Base-by-base conservation (phyloP, 2,797 vertebrate species). In the Molossus alvarezi region DNA sequence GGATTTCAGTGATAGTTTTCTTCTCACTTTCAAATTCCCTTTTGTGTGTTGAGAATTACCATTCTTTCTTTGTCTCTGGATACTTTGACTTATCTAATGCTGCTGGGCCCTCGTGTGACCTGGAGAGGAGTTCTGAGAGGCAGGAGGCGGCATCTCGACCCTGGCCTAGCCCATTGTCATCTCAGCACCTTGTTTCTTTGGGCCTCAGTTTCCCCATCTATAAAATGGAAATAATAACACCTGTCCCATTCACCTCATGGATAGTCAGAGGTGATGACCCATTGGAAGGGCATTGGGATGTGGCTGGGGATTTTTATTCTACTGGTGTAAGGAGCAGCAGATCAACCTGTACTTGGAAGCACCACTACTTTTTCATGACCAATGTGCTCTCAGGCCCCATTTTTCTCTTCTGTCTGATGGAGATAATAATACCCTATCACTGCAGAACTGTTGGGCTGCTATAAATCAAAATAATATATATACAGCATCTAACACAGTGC, bases 11-110 rank as follows among this genome's bases (percentile, higher is more conserved):
- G 57, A 76, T 25, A 9, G 9, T 6, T 94, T 67, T 60, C 55
- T 91, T 93, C 29, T 57, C 71, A 10, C 27, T 86, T 85, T 91
- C 37, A 83, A 83, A 21, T 86, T 48, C 41, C 21, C 37, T 85
- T 94, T 75, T 15, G 18, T 37, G 15, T 64, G 20, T 64, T 57
- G 7, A 58, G 27, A 65, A 80, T 83, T 18, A 21, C 33, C 6
- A 12, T 21, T 58, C 37, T 41, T 14, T 41, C 75, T 83, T 94
- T 58, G 37, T 72, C 41, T 51, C 48, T 1, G 21, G 27, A 1
- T 25, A 80, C 64, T 72, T 72, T 72, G 83, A 60, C 13, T 18
- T 12, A 4, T 73, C 3, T 80, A 81, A 75, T 45, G 48, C 33
- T 51, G 0, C 5, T 2, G 18, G 23, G 0, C 3, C 33, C 18